Percentiles rank a stretch among this genome's conserved stretches.
Evolutionary conservation across 1,140 invertebrate genomes (phyloP).

Genomic region (Varroa destructor): DNA sequence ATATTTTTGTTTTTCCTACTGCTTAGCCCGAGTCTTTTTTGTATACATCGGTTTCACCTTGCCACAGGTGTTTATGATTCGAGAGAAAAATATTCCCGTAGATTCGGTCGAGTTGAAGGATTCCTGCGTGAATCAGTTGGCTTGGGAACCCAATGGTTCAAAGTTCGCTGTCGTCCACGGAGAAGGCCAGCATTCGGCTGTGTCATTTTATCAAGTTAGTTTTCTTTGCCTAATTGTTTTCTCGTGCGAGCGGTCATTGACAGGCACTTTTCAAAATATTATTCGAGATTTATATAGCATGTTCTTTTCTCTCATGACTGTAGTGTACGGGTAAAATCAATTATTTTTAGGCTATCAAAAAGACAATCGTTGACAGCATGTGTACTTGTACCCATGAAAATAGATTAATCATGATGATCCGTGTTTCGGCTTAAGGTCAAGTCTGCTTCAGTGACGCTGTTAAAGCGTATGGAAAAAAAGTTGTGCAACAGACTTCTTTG

Average conservation of each 20-base stretch:
- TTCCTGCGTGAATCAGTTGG: conserved; percentile 49
- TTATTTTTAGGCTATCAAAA: too few species aligned
- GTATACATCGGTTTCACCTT: not conserved
- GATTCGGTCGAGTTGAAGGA: conserved; percentile 80
- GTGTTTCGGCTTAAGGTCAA: conserved; percentile 10
- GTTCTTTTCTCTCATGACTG: not conserved
- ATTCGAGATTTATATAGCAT: not conserved
- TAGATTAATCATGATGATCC: conserved; percentile 33
- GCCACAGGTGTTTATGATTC: conserved; percentile 47
- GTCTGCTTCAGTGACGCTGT: not conserved
- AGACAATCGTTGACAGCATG: conserved; percentile 16
- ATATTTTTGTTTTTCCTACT: not conserved
- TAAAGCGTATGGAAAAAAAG: conserved; percentile 57
- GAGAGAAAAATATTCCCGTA: conserved; percentile 93
- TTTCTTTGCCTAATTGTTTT: conserved; percentile 55
- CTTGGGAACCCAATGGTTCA: conserved; percentile 91
- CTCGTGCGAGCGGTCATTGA: conserved; percentile 50
- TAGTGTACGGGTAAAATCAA: conserved; percentile 6
- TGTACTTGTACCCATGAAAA: conserved; percentile 49
- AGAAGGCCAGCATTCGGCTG: conserved; percentile 62
- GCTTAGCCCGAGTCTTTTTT: not conserved
- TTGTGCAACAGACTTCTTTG: conserved; percentile 88
- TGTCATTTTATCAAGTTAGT: conserved; percentile 75
- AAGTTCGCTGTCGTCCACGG: conserved; percentile 95
- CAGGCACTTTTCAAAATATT: not conserved